phyloP scores from a whole-genome alignment of 2,888 invertebrate species.

The Ecdyonurus torrentis region DNA sequence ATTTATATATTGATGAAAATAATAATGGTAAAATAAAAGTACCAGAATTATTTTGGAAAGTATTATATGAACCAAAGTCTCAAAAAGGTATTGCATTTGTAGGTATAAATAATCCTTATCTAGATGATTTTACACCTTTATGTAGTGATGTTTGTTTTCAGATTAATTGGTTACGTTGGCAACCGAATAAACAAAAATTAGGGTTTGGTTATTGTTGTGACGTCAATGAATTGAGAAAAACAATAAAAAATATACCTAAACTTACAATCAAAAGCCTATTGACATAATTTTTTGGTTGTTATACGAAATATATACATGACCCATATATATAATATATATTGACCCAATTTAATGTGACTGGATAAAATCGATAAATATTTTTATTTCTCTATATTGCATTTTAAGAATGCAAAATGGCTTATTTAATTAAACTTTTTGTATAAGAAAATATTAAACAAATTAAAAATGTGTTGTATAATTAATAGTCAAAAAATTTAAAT shows the following conservation, averaged over 20 bases:
- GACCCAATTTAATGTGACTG: no score
- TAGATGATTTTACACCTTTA: constrained; percentile 10
- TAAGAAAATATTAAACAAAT: no score
- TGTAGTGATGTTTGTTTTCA: neutral
- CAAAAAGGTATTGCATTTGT: constrained; percentile 39
- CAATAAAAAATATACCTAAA: neutral
- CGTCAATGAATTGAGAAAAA: neutral
- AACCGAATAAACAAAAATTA: neutral
- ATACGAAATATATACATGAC: no score
- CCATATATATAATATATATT: no score
- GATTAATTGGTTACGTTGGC: constrained; percentile 1
- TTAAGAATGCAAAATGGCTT: no score
- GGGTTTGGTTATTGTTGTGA: neutral
- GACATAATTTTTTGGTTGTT: no score
- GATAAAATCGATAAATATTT: no score
- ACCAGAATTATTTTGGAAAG: constrained; percentile 18
- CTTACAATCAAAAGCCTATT: neutral
- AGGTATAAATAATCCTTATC: constrained; percentile 43
- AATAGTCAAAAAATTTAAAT: no score
- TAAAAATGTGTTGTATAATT: no score
- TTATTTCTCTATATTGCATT: no score
- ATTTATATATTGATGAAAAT: constrained; percentile 6
- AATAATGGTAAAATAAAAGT: constrained; percentile 9
- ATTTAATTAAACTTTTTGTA: no score
- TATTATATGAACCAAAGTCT: constrained; percentile 33